These are phyloP conservation scores for Drosophila biarmipes DNA, from an alignment of 1,140 invertebrate species.

Conservation along the genomic window DNA sequence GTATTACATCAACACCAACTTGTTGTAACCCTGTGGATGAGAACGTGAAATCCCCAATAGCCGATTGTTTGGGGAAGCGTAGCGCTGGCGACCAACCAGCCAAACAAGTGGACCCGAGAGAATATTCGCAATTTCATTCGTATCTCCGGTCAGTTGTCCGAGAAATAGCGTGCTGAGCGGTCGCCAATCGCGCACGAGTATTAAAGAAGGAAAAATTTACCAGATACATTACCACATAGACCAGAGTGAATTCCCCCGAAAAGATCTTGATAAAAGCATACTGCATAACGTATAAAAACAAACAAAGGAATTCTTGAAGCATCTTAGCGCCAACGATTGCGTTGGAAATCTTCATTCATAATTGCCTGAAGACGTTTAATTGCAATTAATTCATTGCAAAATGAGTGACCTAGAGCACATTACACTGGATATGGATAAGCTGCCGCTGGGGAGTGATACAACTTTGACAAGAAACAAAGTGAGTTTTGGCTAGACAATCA, in stretches of 20 bases:
- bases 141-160: constrained; percentile 54
- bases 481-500: constrained; percentile 21
- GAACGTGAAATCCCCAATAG: constrained; percentile 36
- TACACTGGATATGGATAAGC: constrained; percentile 60
- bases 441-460: constrained; percentile 20
- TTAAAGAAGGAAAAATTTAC: constrained; percentile 4
- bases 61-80: constrained; percentile 31
- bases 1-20: constrained; percentile 29
- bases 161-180: constrained; percentile 67
- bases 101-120: constrained; percentile 44
- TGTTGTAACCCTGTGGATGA: constrained; percentile 33
- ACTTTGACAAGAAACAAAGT: constrained; percentile 46
- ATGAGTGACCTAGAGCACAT: constrained; percentile 63
- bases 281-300: constrained; percentile 16
- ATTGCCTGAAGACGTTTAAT: constrained; percentile 28
- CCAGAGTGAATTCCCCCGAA: constrained; percentile 7
- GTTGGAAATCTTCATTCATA: constrained; percentile 33
- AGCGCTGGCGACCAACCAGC: constrained; percentile 19
- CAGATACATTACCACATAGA: constrained; percentile 5
- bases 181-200: constrained; percentile 56
- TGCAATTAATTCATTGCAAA: constrained; percentile 40
- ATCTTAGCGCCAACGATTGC: not conserved
- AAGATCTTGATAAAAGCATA: constrained; percentile 25
- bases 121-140: constrained; percentile 23
- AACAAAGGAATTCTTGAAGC: constrained; percentile 50